Evolutionary conservation across 1,140 invertebrate species (phyloP), one percentile per base, ranked within the genome.

Genomic region (Piezodorus guildinii): DNA sequence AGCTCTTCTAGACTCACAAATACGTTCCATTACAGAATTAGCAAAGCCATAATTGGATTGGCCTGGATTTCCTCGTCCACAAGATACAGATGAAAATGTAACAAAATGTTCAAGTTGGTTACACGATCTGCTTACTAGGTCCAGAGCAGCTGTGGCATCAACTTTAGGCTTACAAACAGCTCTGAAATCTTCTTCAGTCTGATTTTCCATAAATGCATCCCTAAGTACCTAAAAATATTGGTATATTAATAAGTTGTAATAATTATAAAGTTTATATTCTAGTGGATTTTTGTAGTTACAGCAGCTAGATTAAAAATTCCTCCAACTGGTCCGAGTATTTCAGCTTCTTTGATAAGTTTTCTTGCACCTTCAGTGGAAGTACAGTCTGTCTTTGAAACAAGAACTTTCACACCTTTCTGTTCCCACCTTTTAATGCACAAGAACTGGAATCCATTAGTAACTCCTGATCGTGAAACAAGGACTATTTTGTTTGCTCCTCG

Each of bases 1-100:
- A 15, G 79, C 78, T 72, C 87, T 85, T 65, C 96, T 81, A 59
- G 84, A 79, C 77, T 98, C 95, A 70, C 88, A 86, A 45, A 98
- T 86, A 62, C 94, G 83, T 76, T 98, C 96, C 94, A 97, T 98
- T 5, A 86, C 86, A 0, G 93, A 96, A 76, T 98, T 98, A 23
- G 95, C 93, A 67, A 91, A 81, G 61, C 94, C 95, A 72, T 98
- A 98, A 77, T 98, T 98, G 19, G 85, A 83, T 77, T 98, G 95
- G 1, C 95, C 95, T 63, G 86, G 81, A 76, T 98, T 98, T 63
- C 96, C 96, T 62, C 92, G 83, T 8, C 94, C 95, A 75, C 93
- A 94, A n/a, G 89, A 90, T 19, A 98, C 85, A 21, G 91, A 95
- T 14, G 95, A 98, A 77, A 98, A 98, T 15, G 84, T 87, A 14